Base-by-base conservation (phyloP, 37 sponge, comb jelly and placozoan species). In the Beroe ovata region DNA sequence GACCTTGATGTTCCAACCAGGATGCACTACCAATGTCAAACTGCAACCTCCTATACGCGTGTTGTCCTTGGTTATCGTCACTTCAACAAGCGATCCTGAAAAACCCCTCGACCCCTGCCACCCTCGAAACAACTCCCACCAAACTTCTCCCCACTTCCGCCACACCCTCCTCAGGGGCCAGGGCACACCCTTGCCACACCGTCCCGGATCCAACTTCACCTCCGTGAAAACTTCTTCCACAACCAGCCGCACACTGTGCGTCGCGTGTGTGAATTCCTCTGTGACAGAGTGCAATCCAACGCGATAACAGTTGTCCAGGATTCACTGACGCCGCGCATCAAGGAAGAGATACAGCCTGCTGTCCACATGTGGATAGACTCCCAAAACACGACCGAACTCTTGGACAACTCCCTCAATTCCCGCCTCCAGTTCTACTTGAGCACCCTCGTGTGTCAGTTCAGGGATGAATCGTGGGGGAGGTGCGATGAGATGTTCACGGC, bases 171-270 rank as follows among this genome's bases (percentile, higher is more conserved):
- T 47, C 11, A 16, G 6, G 11, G 11, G 11, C 54, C 54, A 47
- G 54, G 54, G 11, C 6, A 6, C 54, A 11, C 54, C 25, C 8
- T 8, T 66, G 36, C 69, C 32, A 11, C 36, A 18, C 30, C 33
- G 1, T 30, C 69, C 16, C 69, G 33, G 11, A 47, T 47, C 63
- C 29, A 62, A 16, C 84, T 77, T 54, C 42, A 39, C 0, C 84
- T 77, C 0, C 42, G 54, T 20, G 84, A 77, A 54, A 77, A 77
- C 47, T 77, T 77, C 84, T 77, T 77, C 84, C 84, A 77, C 54
- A 30, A 77, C 54, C 84, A 77, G 54, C 84, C 84, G 2, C 84
- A 77, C 22, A 23, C 54, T 3, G 84, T 77, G 22, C 42, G 84
- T 25, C 26, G 33, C 1, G 84, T 77, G 22, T 77, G 84, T 23